Percentiles rank a stretch among this genome's conserved stretches.
Conservation (phyloP, 1,140 invertebrate species). For the Lucilia sericata region DNA sequence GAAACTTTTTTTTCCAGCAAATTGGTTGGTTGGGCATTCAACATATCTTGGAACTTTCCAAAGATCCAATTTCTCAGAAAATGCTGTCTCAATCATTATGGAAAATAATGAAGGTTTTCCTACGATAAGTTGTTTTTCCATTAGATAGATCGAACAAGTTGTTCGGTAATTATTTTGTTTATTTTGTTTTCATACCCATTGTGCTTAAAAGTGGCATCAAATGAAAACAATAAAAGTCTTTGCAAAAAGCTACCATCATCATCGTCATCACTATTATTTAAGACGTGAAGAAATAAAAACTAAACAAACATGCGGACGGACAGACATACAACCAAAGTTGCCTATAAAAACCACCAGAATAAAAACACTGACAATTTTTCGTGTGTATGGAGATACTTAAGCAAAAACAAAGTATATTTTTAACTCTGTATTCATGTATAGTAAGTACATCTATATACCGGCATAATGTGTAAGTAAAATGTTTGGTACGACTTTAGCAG, state of each 20-base stretch:
- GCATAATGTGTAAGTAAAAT: constrained; percentile 10
- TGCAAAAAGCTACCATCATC: background rate
- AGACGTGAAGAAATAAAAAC: constrained; percentile 20
- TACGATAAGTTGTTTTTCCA: too few relatives aligned
- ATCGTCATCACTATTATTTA: constrained; percentile 16
- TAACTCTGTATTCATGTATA: background rate
- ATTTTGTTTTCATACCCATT: too few relatives aligned
- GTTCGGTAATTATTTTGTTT: too few relatives aligned
- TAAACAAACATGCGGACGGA: background rate
- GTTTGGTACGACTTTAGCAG: background rate
- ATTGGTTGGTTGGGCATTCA: too few relatives aligned
- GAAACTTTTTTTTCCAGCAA: too few relatives aligned
- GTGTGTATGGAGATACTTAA: background rate
- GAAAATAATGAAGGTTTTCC: too few relatives aligned
- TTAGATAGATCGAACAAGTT: too few relatives aligned
- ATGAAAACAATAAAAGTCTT: background rate
- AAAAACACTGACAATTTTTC: background rate
- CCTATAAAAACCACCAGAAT: background rate
- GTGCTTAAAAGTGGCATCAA: background rate
- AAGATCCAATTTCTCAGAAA: too few relatives aligned
- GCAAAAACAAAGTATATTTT: background rate
- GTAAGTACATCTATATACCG: constrained; percentile 20
- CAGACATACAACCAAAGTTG: background rate
- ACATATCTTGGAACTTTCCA: too few relatives aligned
- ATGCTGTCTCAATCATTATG: too few relatives aligned